Evolutionary conservation across 2,797 vertebrate genomes (phyloP), one percentile per base, ranked within the genome.

Genomic region (Myoxocephalus aenaeus): DNA sequence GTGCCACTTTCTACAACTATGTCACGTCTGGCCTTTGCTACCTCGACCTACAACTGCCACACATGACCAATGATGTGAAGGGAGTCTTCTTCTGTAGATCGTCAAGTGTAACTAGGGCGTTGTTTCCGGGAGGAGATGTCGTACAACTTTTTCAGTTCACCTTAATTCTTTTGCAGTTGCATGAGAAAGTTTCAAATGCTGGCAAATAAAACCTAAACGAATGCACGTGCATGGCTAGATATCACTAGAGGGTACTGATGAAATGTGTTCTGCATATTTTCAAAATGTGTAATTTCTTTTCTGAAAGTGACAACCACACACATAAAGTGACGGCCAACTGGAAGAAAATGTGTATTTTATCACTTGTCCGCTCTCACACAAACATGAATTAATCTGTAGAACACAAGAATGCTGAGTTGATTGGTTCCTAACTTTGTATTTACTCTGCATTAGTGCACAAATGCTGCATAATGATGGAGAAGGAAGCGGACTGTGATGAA

Each of bases 391-490:
- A 38, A 73, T 66, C 73, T 58, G 44, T 38, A 72, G 87, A 66
- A 79, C 65, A 18, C 58, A 63, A 17, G 9, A 77, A 85, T 73
- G 57, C 61, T 27, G 62, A 69, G 59, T 74, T 69, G 58, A 87
- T 85, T 84, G 68, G 56, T 42, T 73, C 68, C 29, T 80, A 76
- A 81, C 77, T 81, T 83, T 25, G 42, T 40, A 70, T 87, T 87
- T 84, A 86, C 81, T 61, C 66, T 66, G 54, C 63, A 22, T 77
- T 78, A 34, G 58, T 70, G 61, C 73, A 59, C 59, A 53, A 42
- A 29, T 9, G 18, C 51, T 53, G 80, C 74, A 76, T 75, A 76
- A 67, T 72, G 63, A 82, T 40, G 56, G 57, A 64, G 70, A 22
- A 48, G 25, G 80, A 79, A 83, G 63, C 48, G 54, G 65, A 36